Percentiles rank a stretch among this genome's conserved stretches.
Conservation (phyloP, 2,888 invertebrate species). For the Chloroclysta siterata region DNA sequence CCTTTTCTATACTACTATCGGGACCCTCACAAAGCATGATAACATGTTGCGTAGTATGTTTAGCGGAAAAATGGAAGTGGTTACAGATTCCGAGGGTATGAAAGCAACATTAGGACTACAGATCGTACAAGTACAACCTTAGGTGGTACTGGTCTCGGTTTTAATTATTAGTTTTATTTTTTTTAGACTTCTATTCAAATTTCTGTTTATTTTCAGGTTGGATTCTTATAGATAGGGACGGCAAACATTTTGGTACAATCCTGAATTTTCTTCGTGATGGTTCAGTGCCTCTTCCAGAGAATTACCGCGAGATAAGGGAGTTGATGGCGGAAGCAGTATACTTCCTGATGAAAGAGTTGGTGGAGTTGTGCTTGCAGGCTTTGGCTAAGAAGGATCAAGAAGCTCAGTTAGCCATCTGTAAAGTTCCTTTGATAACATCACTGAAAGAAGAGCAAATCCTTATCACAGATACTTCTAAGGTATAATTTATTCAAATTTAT, state of each 20-base stretch:
- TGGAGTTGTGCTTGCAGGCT: conserved; percentile 94
- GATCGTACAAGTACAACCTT: not conserved
- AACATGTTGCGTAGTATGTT: conserved; percentile 99
- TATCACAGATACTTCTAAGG: conserved; percentile 92
- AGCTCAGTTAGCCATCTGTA: conserved; percentile 92
- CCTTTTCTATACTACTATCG: conserved; percentile 98
- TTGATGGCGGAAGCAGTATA: conserved; percentile 97
- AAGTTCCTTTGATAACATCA: conserved; percentile 97
- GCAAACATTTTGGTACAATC: conserved; percentile 98
- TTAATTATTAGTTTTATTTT: too few species aligned
- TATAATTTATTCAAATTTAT: conserved; percentile 40
- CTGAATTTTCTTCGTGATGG: conserved; percentile 98
- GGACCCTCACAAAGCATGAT: conserved; percentile 98
- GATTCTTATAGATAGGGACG: conserved; percentile 98
- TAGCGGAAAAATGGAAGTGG: conserved; percentile 98
- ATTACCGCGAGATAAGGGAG: conserved; percentile 95
- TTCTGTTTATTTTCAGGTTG: conserved; percentile 88
- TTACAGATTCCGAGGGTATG: conserved; percentile 98
- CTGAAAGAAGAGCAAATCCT: conserved; percentile 94
- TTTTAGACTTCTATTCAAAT: not conserved
- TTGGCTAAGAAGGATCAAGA: conserved; percentile 93
- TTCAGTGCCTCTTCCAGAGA: conserved; percentile 95
- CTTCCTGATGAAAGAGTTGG: conserved; percentile 96
- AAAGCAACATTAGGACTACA: not conserved
- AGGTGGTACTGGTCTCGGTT: not conserved